Base-by-base conservation (phyloP, 2,113 vertebrate genomes). In the Peucedramus taeniatus region DNA sequence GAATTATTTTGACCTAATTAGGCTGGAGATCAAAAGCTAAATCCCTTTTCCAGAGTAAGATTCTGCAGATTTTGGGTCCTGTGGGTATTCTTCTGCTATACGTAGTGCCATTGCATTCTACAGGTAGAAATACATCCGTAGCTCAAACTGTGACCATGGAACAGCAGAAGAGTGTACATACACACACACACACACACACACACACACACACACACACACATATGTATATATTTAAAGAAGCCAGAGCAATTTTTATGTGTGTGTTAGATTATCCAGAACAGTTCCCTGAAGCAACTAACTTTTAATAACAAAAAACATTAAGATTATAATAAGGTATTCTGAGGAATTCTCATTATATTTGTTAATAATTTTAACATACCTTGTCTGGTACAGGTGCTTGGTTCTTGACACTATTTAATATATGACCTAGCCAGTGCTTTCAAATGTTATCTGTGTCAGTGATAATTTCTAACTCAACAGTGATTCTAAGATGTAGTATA, bases 131-230 rank as follows among this genome's bases (percentile, higher is more conserved):
- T 26, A 44, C 12, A 85, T 2, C 20, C 70, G 12, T 9, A 40
- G 28, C 8, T 89, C 40, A 60, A 64, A 60, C 27, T 83, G 24
- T 21, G 27, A 35, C 42, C 44, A 30, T 17, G 16, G 33, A 82
- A 49, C 10, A 50, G 20, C 23, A 83, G 21, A 88, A 66, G 23
- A 44, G 8, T 28, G 9, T 33, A 13, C 3, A 27, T 3, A 14
- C 2, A 17, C 6, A 27, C 1, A 18, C 1, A 37, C 1, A 19
- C 1, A 37, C 1, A 19, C 17, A 63, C 27, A 39, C 17, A 19
- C 7, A 61, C 5, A 27, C 14, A 53, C 28, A 65, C 22, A 57
- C 22, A 56, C 12, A 56, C 11, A 59, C 1, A n/a, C 12, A 39
- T 0, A 66, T 0, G 65, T 2, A 53, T 14, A 56, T 37, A 47